Base-by-base conservation (phyloP, 53 echinoderm and acorn worm species). In the Patiria pectinifera region DNA sequence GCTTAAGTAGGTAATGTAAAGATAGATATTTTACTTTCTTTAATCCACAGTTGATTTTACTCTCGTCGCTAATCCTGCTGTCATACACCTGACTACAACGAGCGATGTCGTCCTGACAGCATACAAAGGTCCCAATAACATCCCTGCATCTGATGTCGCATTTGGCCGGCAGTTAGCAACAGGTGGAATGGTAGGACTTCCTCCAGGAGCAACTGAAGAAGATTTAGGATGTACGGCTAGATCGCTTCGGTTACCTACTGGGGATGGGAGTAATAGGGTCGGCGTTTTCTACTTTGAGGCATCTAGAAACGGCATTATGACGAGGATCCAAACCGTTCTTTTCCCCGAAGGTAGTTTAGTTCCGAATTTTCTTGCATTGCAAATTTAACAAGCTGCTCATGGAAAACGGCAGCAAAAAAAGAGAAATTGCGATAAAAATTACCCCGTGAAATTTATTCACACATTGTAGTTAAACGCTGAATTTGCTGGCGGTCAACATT, bases 101-200 rank as follows among this genome's bases (percentile, higher is more conserved):
- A 71, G 45, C 19, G 71, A 70, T 71, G 85, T 61, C 2, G 45
- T 79, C 79, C 53, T 89, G 24, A 18, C 62, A 18, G 89, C 53
- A 7, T 89, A 89, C 47, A 89, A 78, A 63, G 89, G 78, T 21
- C 78, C 78, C 0, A 78, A 25, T 24, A 79, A 89, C 14, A 89
- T 89, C 19, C n/a, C 61, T 79, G 89, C 62, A 79, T 63, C 78
- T 46, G 35, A 1, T 35, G 35, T 35, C 35, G 1, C 35, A 35
- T 35, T 35, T 35, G 35, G 35, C 35, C 35, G 35, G 0, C 35
- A 35, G 35, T 35, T 35, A 1, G 35, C 35, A 35, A 35, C 35
- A 35, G 35, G 35, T 35, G 35, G 35, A 35, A 35, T 35, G 35
- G 35, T 0, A 0, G 35, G 35, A 35, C 35, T 35, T 35, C 79